Conservation (phyloP, 2,797 vertebrate genomes). For the Urophycis tenuis region DNA sequence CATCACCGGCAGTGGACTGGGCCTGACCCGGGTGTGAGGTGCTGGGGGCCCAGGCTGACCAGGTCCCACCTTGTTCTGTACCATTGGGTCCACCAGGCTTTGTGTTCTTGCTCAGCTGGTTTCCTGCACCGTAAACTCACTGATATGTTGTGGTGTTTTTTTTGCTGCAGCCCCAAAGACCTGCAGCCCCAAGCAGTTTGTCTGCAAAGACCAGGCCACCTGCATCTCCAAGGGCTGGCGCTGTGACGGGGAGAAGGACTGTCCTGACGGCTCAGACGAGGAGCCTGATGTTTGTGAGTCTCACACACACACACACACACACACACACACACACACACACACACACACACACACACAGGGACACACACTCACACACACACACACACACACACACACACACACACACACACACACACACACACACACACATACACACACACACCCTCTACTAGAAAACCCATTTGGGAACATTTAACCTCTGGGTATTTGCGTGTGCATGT, state of each 20-base stretch:
- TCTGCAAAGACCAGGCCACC: conserved; percentile 92
- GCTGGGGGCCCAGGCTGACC: conserved; percentile 32
- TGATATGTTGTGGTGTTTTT: not conserved
- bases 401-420: no score
- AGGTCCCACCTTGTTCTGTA: conserved; percentile 13
- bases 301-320: not conserved
- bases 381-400: no score
- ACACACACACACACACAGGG: not conserved
- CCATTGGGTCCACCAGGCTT: conserved; percentile 11
- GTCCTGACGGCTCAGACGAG: conserved; percentile 94
- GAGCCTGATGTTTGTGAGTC: conserved; percentile 91
- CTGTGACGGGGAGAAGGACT: conserved; percentile 95
- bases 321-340: not conserved
- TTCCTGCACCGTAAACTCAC: no score
- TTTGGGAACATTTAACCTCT: not conserved
- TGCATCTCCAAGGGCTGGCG: conserved; percentile 98
- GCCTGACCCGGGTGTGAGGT: conserved; percentile 57
- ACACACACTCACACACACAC: no score
- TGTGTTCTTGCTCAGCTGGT: conserved; percentile 29
- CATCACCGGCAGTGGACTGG: conserved; percentile 48
- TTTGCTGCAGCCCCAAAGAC: conserved; percentile 80
- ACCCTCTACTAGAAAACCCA: not conserved
- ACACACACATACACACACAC: no score
- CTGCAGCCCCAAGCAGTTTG: conserved; percentile 97
- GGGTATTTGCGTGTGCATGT: not conserved